Evolutionary conservation across 2,888 invertebrate genomes (phyloP), one percentile per base, ranked within the genome.

Genomic region (Loripinus fragilis): DNA sequence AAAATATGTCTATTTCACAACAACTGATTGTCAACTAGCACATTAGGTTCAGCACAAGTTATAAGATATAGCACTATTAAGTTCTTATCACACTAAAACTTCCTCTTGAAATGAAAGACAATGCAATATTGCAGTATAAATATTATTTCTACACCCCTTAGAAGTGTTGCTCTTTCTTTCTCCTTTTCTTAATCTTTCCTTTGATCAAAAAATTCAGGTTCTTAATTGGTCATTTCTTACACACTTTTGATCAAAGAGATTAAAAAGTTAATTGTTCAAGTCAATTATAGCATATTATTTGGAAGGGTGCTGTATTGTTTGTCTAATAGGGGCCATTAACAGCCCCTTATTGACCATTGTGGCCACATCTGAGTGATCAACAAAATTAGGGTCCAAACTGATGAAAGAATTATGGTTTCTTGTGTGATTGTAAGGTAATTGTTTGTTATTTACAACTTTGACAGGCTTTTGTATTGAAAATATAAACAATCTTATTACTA

Each of bases 381-480:
- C 67, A 67, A 67, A 67, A 67, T 67, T 67, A 67, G 67, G 67
- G 42, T 12, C 67, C 42, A 67, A 35, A 28, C 33, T 60, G 23
- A 23, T 33, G 60, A 60, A 60, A 52, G 5, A n/a, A 5, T 52
- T 52, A 52, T 52, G 52, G 25, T 52, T 52, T 60, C 33, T 33
- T 33, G 20, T 30, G 28, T 60, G 33, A 60, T 33, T 10, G 33
- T n/a, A 12, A 33, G 28, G 28, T 60, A 33, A 60, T 60, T 60
- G 33, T 33, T 60, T 60, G 2, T 60, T 17, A 33, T 60, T n/a
- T 60, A 33, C 60, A 60, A 33, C 20, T 60, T 30, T 60, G 60
- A 60, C 60, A 60, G 30, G 60, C 60, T 60, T 60, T 17, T 60
- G 20, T 60, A n/a, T 33, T 60, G 5, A 55, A 55, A 33, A 60